Evolutionary conservation across 2,888 invertebrate species (phyloP).

Genomic region (Ctenicera cuprea): DNA sequence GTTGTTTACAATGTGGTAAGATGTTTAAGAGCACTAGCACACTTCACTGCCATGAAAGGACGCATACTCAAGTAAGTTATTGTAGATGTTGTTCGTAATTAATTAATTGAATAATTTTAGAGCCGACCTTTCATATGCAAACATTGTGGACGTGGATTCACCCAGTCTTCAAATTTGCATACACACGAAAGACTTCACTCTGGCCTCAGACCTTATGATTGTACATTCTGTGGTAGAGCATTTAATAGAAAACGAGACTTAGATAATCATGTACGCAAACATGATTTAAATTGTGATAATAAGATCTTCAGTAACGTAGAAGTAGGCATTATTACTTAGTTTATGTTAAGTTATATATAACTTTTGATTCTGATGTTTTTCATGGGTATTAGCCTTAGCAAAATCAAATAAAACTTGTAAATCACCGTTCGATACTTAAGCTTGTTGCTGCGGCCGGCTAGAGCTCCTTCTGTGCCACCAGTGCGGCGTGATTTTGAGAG

Average conservation of each 20-base stretch:
- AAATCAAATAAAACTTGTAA: too few relatives aligned
- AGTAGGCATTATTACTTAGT: not conserved
- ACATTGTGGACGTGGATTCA: conserved; percentile 56
- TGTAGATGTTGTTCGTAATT: not conserved
- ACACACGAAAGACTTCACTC: conserved; percentile 59
- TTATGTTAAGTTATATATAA: too few relatives aligned
- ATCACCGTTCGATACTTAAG: too few relatives aligned
- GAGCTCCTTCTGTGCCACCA: too few relatives aligned
- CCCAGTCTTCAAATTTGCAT: conserved; percentile 59
- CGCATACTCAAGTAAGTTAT: conserved; percentile 52
- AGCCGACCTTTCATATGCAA: conserved; percentile 57
- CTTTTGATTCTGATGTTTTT: too few relatives aligned
- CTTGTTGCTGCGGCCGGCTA: too few relatives aligned
- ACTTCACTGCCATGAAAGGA: conserved; percentile 57
- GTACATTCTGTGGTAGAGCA: conserved; percentile 52
- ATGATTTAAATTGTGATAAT: conserved; percentile 44
- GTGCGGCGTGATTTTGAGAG: too few relatives aligned
- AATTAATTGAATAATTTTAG: conserved; percentile 42
- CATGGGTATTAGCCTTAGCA: too few relatives aligned
- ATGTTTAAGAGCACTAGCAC: conserved; percentile 57
- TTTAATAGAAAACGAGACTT: conserved; percentile 59
- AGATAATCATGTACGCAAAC: conserved; percentile 57
- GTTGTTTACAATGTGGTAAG: conserved; percentile 56
- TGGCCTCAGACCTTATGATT: conserved; percentile 52
- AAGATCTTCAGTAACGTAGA: not conserved